A percentile compares a stretch with the other conserved stretches of the same genome.
These are phyloP conservation scores for Papilio machaon DNA, from an alignment of 1,140 invertebrate genomes.

Conservation along the genomic window DNA sequence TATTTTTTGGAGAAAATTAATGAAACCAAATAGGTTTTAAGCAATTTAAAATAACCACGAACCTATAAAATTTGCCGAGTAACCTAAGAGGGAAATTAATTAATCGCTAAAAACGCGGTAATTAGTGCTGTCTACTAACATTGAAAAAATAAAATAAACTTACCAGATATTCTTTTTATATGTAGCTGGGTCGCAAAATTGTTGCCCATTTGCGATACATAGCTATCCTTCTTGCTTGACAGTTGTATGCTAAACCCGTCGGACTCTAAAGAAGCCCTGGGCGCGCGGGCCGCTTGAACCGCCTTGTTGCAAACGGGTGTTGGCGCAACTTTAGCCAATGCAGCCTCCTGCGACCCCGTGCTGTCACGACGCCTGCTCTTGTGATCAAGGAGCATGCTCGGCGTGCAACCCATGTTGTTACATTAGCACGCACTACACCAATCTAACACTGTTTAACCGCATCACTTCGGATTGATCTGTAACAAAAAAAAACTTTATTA, in stretches of 20 bases:
- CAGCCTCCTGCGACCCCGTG: conserved; percentile 71
- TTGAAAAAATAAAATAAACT: conserved; percentile 45
- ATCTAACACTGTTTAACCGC: conserved; percentile 65
- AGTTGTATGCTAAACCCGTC: conserved; percentile 78
- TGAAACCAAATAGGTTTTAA: no score
- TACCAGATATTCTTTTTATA: conserved; percentile 80
- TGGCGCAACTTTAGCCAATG: conserved; percentile 70
- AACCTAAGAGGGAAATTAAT: no score
- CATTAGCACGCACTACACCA: conserved; percentile 75
- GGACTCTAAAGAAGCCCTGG: conserved; percentile 71
- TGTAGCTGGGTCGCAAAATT: conserved; percentile 80
- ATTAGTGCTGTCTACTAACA: background rate
- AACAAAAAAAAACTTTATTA: conserved; percentile 49
- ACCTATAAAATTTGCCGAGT: no score
- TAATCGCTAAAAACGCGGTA: no score
- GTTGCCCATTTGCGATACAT: conserved; percentile 81
- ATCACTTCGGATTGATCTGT: conserved; percentile 59
- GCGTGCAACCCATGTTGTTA: conserved; percentile 78
- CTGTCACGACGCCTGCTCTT: conserved; percentile 80
- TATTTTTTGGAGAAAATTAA: no score
- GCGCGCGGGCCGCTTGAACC: conserved; percentile 70
- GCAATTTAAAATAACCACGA: no score
- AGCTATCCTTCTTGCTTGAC: conserved; percentile 77
- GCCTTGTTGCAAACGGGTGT: conserved; percentile 73
- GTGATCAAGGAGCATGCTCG: conserved; percentile 80